Evolutionary conservation across 1,140 invertebrate genomes (phyloP).

Genomic region (Oedothorax gibbosus): DNA sequence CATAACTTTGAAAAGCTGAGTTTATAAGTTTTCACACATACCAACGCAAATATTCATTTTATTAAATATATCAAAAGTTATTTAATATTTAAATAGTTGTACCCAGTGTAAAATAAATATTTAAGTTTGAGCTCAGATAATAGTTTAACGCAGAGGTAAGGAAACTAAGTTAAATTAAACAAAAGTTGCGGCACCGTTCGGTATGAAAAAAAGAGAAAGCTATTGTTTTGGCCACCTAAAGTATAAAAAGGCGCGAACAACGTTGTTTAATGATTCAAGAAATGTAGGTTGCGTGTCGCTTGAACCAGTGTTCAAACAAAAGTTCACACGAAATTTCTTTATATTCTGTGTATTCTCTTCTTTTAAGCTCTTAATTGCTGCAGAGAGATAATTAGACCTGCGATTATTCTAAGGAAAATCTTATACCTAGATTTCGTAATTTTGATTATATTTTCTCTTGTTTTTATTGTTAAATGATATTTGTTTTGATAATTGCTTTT

Average conservation of each 20-base stretch:
- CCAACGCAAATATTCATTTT: too few relatives aligned
- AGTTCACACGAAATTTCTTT: conserved; percentile 48
- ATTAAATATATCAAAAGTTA: too few relatives aligned
- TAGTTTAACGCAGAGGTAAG: too few relatives aligned
- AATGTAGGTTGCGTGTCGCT: conserved; percentile 38
- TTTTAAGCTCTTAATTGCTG: conserved; percentile 45
- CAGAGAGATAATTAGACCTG: conserved; percentile 49
- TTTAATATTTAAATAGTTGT: too few relatives aligned
- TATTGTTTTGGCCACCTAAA: conserved; percentile 9
- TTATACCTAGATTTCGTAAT: background rate
- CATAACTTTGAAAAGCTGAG: too few relatives aligned
- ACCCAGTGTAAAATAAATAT: too few relatives aligned
- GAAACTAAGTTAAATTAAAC: conserved; percentile 6
- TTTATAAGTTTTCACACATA: too few relatives aligned
- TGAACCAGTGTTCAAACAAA: conserved; percentile 39
- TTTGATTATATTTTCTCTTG: conserved; percentile 12
- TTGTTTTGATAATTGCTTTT: conserved; percentile 14
- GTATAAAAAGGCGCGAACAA: conserved; percentile 51
- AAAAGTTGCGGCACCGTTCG: conserved; percentile 17
- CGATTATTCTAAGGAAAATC: conserved; percentile 21
- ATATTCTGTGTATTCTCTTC: conserved; percentile 24
- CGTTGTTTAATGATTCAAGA: conserved; percentile 44
- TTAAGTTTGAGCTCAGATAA: too few relatives aligned
- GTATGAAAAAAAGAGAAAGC: conserved; percentile 19
- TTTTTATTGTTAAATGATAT: conserved; percentile 15